These are phyloP conservation scores for Myxocyprinus asiaticus DNA, from an alignment of 2,113 vertebrate species.

Conservation along the genomic window DNA sequence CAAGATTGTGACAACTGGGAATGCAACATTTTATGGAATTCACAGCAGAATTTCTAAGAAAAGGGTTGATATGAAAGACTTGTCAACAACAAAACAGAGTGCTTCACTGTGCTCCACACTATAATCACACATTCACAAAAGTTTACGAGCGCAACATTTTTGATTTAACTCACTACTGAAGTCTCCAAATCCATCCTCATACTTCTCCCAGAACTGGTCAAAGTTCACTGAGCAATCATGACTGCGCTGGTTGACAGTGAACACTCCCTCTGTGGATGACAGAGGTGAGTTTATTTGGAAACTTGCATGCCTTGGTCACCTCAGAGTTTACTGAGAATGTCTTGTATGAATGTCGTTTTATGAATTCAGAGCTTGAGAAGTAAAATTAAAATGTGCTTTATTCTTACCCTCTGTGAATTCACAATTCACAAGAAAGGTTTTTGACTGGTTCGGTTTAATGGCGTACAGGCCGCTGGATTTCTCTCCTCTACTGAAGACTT, in stretches of 20 bases:
- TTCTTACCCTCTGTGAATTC: slow-evolving; percentile 80
- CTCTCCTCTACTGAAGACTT: slow-evolving; percentile 74
- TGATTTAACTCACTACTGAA: slow-evolving; percentile 76
- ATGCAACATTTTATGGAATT: too few relatives aligned
- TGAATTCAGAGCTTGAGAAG: not conserved
- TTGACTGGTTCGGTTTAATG: slow-evolving; percentile 76
- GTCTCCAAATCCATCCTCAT: slow-evolving; percentile 83
- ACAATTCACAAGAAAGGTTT: slow-evolving; percentile 83
- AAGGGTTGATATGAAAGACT: too few relatives aligned
- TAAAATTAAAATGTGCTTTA: not conserved
- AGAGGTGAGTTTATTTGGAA: not conserved
- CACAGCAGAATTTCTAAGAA: too few relatives aligned
- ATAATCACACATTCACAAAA: slow-evolving; percentile 5
- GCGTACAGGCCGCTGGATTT: slow-evolving; percentile 76
- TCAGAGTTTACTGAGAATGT: not conserved
- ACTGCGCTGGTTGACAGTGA: slow-evolving; percentile 85
- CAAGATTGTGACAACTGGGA: too few relatives aligned
- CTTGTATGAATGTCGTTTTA: not conserved
- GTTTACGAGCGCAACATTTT: slow-evolving; percentile 27
- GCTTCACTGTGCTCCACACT: slow-evolving; percentile 1
- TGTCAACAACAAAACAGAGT: not conserved
- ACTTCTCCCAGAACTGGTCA: slow-evolving; percentile 86
- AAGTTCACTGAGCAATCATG: slow-evolving; percentile 84
- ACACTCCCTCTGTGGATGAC: slow-evolving; percentile 71
- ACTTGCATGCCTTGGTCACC: not conserved